These are phyloP conservation scores for Siniperca chuatsi DNA, from an alignment of 2,113 vertebrate species.

Conservation along the genomic window DNA sequence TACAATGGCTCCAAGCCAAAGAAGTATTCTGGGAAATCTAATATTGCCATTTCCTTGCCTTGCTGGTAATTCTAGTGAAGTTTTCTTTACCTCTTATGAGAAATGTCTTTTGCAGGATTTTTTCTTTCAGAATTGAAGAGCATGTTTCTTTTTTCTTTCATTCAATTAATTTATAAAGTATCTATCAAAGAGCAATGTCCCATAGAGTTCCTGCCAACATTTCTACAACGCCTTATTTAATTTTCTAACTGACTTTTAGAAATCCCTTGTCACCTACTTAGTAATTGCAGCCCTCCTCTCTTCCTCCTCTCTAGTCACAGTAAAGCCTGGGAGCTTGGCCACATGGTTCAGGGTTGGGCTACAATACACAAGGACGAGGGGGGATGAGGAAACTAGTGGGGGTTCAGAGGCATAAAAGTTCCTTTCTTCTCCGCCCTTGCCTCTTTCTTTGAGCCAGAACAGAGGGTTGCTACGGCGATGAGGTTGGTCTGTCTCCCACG, in stretches of 20 bases:
- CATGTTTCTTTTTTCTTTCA: neutral
- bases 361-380: slow-evolving; percentile 72
- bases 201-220: slow-evolving; percentile 17
- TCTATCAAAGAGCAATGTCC: slow-evolving; percentile 28
- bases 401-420: slow-evolving; percentile 83
- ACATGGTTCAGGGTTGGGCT: slow-evolving; percentile 81
- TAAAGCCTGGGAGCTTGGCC: slow-evolving; percentile 81
- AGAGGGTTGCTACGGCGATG: slow-evolving; percentile 87
- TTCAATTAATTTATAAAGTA: slow-evolving; percentile 24
- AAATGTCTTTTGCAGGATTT: slow-evolving; percentile 36
- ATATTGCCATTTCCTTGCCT: slow-evolving; percentile 57
- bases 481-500: slow-evolving; percentile 84
- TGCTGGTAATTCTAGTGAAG: slow-evolving; percentile 58
- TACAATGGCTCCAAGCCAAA: slow-evolving; percentile 76
- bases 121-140: slow-evolving; percentile 28
- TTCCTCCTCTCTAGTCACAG: slow-evolving; percentile 44
- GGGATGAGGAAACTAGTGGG: slow-evolving; percentile 74
- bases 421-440: slow-evolving; percentile 83
- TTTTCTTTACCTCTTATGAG: slow-evolving; percentile 54
- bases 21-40: slow-evolving; percentile 73
- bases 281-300: slow-evolving; percentile 46
- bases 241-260: slow-evolving; percentile 26
- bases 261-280: slow-evolving; percentile 55
- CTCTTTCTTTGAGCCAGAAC: slow-evolving; percentile 82
- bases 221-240: slow-evolving; percentile 16